Percentiles rank a stretch among this genome's conserved stretches.
Evolutionary conservation across 1,140 invertebrate genomes (phyloP).

Genomic region (Ptiloglossa arizonensis): DNA sequence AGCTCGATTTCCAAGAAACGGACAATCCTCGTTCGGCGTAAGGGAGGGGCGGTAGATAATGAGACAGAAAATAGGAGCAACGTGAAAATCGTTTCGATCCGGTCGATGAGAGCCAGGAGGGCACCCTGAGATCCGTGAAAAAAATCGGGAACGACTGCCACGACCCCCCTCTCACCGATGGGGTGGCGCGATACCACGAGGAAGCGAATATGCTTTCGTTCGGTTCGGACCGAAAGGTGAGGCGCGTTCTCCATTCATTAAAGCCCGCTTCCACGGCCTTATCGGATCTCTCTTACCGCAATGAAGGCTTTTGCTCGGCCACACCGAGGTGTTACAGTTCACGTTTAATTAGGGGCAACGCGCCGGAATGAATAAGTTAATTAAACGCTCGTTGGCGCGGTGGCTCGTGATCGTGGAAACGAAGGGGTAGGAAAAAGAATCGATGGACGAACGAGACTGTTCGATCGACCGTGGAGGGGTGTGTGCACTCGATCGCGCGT

Average conservation of each 20-base stretch:
- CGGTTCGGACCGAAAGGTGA: constrained; percentile 27
- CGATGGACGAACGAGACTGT: too few species aligned
- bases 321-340: constrained; percentile 77
- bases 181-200: constrained; percentile 54
- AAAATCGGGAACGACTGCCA: constrained; percentile 17
- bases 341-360: constrained; percentile 78
- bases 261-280: constrained; percentile 70
- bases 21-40: not conserved
- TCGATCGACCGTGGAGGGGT: too few species aligned
- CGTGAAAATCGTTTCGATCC: constrained; percentile 30
- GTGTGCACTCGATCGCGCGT: too few species aligned
- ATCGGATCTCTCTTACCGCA: constrained; percentile 72
- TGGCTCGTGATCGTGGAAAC: constrained; percentile 7
- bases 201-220: constrained; percentile 53
- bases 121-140: constrained; percentile 23
- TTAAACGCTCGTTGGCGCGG: constrained; percentile 66
- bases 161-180: constrained; percentile 42
- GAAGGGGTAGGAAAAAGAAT: too few species aligned
- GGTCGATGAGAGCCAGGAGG: not conserved
- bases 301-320: constrained; percentile 66
- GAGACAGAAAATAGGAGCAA: constrained; percentile 35
- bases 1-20: constrained; percentile 10
- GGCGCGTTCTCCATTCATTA: constrained; percentile 76
- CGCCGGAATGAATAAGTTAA: constrained; percentile 79
- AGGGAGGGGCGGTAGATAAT: constrained; percentile 1